Evolutionary conservation across 2,797 vertebrate genomes (phyloP), one percentile per base, ranked within the genome.

Genomic region (Aplochiton taeniatus): DNA sequence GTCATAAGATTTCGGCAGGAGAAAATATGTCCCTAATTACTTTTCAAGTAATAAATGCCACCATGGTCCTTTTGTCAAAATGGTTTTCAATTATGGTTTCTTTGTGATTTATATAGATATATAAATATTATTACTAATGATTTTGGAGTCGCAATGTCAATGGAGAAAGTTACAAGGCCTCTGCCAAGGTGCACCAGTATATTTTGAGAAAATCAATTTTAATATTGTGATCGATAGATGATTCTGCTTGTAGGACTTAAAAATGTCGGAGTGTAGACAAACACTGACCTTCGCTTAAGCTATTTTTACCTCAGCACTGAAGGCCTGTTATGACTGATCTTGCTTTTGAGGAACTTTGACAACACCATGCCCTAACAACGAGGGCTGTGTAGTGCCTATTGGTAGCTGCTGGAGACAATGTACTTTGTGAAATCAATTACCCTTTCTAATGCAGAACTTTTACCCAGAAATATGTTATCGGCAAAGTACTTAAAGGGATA

Each of bases 171-270:
- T 70, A 68, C 76, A 54, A 55, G 58, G 63, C 63, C 61, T 69
- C 65, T 45, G 63, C 51, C 56, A 63, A 62, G 61, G 52, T 57
- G 63, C 55, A 72, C 58, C 65, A 69, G 73, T 78, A 57, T 65
- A 87, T 80, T 83, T 83, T 65, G 75, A 85, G 70, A 76, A 86
- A 85, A 88, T 91, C 83, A 5, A 90, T 92, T 80, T 88, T 88
- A 85, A 89, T 81, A 66, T 80, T 65, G 64, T 77, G 74, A 87
- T 85, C 79, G 54, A 90, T 88, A 81, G 63, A 67, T 58, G 53
- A 85, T 83, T 81, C 80, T 66, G 73, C 80, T 76, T 77, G 73
- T 76, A 75, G 78, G 76, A 66, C 66, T 80, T 75, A 77, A 83
- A 81, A 74, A 80, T 84, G 71, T 76, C 73, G 50, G 44, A 4